Percentiles rank a stretch among this genome's conserved stretches.
Conservation (phyloP, 2,797 vertebrate species). For the Enteromius paludinosus region DNA sequence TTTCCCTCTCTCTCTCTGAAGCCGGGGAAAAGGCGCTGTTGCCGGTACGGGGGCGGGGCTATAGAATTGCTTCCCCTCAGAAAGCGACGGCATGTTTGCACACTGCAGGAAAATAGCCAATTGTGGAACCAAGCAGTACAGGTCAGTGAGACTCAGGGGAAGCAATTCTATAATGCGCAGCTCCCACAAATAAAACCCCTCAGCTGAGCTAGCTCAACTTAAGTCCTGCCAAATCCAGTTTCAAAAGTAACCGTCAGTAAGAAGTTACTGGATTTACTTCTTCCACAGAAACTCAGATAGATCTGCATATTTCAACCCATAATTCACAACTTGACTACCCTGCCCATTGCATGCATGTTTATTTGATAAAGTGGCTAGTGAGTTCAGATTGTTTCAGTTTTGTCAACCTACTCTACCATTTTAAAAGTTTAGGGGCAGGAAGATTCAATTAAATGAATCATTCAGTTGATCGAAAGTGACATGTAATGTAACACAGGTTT, state of each 20-base stretch:
- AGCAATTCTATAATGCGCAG: conserved; percentile 78
- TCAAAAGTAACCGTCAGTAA: neutral
- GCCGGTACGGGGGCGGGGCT: conserved; percentile 77
- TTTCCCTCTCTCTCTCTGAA: conserved; percentile 84
- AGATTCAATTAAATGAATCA: neutral
- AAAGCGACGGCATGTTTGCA: conserved; percentile 84
- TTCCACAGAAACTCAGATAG: neutral
- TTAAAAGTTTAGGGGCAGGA: neutral
- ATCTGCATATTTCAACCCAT: neutral
- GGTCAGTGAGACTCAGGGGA: conserved; percentile 86
- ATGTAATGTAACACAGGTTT: neutral
- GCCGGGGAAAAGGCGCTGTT: conserved; percentile 84
- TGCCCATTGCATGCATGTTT: neutral
- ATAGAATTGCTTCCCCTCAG: conserved; percentile 86
- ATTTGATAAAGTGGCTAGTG: neutral
- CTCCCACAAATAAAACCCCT: conserved; percentile 40
- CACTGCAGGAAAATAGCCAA: conserved; percentile 84
- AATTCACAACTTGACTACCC: neutral
- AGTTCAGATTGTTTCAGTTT: neutral
- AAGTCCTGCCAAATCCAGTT: neutral
- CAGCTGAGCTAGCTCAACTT: conserved; percentile 16
- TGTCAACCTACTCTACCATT: neutral
- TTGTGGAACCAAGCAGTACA: conserved; percentile 86
- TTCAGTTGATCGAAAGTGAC: neutral
- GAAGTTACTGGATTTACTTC: neutral